phyloP scores from a whole-genome alignment of 2,113 vertebrate species.

The Tretioscincus oriximinensis region DNA sequence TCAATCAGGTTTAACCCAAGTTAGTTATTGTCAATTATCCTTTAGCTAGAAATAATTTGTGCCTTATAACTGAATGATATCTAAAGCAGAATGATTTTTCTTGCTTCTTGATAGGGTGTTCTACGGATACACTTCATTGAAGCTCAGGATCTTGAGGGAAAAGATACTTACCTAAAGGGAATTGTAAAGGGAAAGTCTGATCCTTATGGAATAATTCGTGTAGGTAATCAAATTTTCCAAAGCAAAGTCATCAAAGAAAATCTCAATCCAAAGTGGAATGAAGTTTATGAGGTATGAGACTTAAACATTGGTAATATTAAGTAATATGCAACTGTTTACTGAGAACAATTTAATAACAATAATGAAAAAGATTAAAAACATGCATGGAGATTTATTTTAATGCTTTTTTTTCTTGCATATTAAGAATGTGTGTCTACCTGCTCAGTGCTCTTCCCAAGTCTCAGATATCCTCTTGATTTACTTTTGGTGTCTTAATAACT shows the following conservation, averaged over 20 bases:
- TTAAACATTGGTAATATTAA: not conserved
- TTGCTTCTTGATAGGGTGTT: conserved; percentile 76
- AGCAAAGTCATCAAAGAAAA: conserved; percentile 91
- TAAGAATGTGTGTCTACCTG: not conserved
- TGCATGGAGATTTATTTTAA: not conserved
- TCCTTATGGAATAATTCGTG: conserved; percentile 87
- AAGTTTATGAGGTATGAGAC: conserved; percentile 89
- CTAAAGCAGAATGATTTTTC: not conserved
- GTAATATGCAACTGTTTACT: not conserved
- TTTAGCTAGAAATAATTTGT: not conserved
- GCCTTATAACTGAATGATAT: not conserved
- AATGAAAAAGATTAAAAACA: no score
- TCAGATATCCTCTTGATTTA: not conserved
- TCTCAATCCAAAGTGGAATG: conserved; percentile 91
- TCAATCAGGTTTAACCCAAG: not conserved
- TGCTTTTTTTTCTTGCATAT: not conserved
- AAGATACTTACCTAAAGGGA: conserved; percentile 90
- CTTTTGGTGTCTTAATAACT: no score
- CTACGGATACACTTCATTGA: conserved; percentile 92
- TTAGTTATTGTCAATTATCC: not conserved
- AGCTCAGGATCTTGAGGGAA: conserved; percentile 88
- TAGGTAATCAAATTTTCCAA: conserved; percentile 87
- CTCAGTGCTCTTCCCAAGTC: not conserved
- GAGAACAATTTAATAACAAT: not conserved
- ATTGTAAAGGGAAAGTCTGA: conserved; percentile 96